A percentile compares a stretch with the other conserved stretches of the same genome.
Evolutionary conservation across 2,797 vertebrate genomes (phyloP).

Genomic region (Enteromius afrohamiltoni): DNA sequence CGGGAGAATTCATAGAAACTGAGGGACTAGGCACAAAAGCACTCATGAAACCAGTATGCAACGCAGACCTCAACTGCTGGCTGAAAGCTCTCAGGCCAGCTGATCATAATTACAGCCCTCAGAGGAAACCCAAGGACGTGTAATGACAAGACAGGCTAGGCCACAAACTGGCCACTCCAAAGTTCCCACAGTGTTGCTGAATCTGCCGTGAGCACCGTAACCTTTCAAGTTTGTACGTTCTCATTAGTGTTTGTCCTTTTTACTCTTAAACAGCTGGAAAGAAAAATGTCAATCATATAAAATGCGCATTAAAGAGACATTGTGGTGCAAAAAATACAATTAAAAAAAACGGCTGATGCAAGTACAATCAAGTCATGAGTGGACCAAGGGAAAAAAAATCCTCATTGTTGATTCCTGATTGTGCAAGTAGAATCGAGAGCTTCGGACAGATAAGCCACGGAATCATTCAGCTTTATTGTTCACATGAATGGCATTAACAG

Average conservation of each 20-base stretch:
- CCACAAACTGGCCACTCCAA: neutral
- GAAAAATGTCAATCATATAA: neutral
- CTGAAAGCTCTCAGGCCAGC: conserved; percentile 22
- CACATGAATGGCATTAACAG: conserved; percentile 25
- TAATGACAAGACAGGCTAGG: conserved; percentile 37
- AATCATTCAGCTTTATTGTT: conserved; percentile 17
- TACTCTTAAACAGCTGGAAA: neutral
- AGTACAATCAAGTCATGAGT: neutral
- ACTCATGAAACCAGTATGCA: conserved; percentile 14
- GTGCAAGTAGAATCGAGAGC: neutral
- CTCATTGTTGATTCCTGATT: neutral
- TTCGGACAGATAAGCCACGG: conserved; percentile 15
- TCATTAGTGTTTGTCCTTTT: neutral
- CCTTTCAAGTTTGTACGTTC: neutral
- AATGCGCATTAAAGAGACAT: neutral
- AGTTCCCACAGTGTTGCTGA: conserved; percentile 22
- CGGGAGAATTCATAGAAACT: neutral
- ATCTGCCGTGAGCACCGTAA: neutral
- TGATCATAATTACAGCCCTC: conserved; percentile 24
- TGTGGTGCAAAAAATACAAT: neutral
- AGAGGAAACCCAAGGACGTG: conserved; percentile 34
- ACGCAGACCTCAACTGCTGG: conserved; percentile 2
- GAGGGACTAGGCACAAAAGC: neutral
- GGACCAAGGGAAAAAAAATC: neutral
- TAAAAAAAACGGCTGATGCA: neutral